Conservation (phyloP, 1,140 invertebrate species). For the Aricia agestis region DNA sequence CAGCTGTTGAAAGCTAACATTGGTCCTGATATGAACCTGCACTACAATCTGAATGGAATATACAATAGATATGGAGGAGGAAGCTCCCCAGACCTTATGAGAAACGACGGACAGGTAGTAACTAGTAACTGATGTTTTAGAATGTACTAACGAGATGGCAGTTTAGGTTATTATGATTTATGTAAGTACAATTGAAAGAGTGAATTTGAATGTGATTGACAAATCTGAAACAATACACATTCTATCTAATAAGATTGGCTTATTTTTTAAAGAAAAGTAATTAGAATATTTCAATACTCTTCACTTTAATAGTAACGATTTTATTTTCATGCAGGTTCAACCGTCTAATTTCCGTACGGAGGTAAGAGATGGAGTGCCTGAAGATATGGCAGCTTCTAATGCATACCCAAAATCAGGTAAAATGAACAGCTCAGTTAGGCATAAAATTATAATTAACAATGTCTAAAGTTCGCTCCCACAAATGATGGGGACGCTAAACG, state of each 20-base stretch:
- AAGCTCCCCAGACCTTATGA: conserved; percentile 52
- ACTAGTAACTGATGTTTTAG: background rate
- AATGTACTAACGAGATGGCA: no score
- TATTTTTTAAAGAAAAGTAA: no score
- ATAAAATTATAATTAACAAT: background rate
- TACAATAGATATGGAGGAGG: conserved; percentile 60
- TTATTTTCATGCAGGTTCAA: conserved; percentile 42
- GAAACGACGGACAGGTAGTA: conserved; percentile 57
- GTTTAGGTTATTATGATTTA: no score
- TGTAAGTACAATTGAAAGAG: no score
- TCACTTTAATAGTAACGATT: background rate
- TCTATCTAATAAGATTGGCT: no score
- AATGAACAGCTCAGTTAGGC: background rate
- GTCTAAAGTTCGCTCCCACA: background rate
- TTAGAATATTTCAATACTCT: background rate
- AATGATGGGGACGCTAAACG: no score
- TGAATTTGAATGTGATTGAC: no score
- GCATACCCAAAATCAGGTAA: conserved; percentile 43
- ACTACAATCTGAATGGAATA: conserved; percentile 68
- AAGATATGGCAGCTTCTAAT: conserved; percentile 52
- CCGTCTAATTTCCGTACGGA: conserved; percentile 60
- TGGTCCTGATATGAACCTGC: conserved; percentile 68
- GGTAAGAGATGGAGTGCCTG: conserved; percentile 37
- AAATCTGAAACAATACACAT: no score
- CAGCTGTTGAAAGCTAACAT: conserved; percentile 66